Conservation (phyloP, 2,113 vertebrate genomes). For the Sphyrna mokarran region DNA sequence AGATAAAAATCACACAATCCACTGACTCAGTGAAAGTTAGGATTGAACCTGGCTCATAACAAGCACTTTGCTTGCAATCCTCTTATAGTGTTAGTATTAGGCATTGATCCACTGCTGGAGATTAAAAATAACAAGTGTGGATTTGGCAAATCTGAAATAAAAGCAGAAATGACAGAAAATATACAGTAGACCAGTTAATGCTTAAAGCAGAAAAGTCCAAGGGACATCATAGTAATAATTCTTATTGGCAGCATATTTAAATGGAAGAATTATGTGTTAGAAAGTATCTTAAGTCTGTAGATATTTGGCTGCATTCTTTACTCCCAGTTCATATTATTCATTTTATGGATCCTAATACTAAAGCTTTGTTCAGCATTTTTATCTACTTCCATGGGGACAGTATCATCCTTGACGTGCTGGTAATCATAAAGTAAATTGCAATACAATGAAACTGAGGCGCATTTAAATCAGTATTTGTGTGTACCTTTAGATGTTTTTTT, state of each 20-base stretch:
- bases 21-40: neutral
- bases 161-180: neutral
- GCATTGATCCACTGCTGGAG: neutral
- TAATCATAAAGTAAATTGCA: neutral
- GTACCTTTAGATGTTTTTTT: neutral
- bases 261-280: neutral
- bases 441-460: neutral
- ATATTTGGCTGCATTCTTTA: neutral
- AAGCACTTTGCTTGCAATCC: neutral
- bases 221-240: neutral
- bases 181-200: neutral
- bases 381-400: neutral
- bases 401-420: neutral
- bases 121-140: neutral
- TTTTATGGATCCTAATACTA: neutral
- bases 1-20: neutral
- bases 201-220: neutral
- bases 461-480: neutral
- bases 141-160: neutral
- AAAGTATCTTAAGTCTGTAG: neutral
- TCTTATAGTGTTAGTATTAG: neutral
- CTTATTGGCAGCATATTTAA: neutral
- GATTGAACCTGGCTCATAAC: conserved; percentile 5
- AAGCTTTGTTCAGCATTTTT: neutral
- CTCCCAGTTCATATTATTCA: neutral